These are phyloP conservation scores for Leptodirus hochenwartii DNA, from an alignment of 2,888 invertebrate genomes.

Conservation along the genomic window DNA sequence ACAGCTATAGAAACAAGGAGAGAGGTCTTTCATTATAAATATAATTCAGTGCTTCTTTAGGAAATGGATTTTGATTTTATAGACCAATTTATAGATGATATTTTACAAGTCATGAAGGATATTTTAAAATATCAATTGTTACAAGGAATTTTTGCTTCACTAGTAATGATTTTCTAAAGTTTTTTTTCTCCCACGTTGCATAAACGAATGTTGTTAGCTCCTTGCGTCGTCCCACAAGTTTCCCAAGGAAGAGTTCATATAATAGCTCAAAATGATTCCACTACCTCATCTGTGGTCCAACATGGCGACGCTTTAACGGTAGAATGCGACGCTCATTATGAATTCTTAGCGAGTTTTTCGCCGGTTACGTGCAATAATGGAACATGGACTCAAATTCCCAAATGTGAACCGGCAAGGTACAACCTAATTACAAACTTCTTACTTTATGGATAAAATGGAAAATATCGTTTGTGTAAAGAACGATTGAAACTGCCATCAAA, in stretches of 20 bases:
- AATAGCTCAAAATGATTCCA: constrained; percentile 34
- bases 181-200: background rate
- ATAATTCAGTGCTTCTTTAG: background rate
- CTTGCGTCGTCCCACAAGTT: constrained; percentile 83
- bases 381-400: constrained; percentile 87
- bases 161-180: background rate
- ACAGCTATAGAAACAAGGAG: constrained; percentile 9
- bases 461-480: no score
- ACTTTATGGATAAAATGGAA: constrained; percentile 3
- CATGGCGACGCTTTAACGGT: constrained; percentile 59
- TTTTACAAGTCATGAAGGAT: constrained; percentile 1
- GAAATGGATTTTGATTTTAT: constrained; percentile 1
- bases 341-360: constrained; percentile 58
- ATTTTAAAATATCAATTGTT: constrained; percentile 1
- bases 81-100: background rate
- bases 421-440: no score
- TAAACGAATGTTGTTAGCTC: constrained; percentile 36
- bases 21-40: background rate
- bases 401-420: constrained; percentile 59
- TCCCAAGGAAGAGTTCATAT: constrained; percentile 58
- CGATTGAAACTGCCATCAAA: no score
- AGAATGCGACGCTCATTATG: constrained; percentile 70
- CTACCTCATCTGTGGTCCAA: constrained; percentile 38
- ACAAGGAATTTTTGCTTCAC: background rate
- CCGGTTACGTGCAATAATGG: constrained; percentile 83